A percentile compares a stretch with the other conserved stretches of the same genome.
These are phyloP conservation scores for Drosophila quadrilineata DNA, from an alignment of 1,140 invertebrate genomes.

Conservation along the genomic window DNA sequence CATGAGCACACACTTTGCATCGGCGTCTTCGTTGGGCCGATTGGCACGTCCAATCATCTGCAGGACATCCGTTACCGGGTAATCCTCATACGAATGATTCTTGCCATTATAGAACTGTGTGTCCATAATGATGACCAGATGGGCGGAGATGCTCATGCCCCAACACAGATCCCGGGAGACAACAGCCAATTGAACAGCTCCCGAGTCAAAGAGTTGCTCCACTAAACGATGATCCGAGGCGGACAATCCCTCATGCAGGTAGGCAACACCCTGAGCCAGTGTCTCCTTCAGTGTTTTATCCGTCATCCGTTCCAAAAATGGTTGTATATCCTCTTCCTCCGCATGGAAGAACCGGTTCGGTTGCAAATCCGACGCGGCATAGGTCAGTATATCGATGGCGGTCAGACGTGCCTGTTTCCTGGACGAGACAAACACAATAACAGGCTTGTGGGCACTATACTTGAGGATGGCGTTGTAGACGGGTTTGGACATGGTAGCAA, in stretches of 20 bases:
- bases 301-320: constrained; percentile 92
- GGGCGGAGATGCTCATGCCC: constrained; percentile 92
- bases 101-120: constrained; percentile 99
- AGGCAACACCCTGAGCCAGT: constrained; percentile 96
- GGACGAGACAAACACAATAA: constrained; percentile 98
- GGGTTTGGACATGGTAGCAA: constrained; percentile 98
- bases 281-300: constrained; percentile 96
- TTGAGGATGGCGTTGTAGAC: constrained; percentile 96
- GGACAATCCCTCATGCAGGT: constrained; percentile 96
- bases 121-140: constrained; percentile 98
- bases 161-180: constrained; percentile 95
- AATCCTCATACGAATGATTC: constrained; percentile 96
- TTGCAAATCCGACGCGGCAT: constrained; percentile 93
- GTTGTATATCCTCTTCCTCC: constrained; percentile 91
- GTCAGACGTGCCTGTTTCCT: constrained; percentile 95
- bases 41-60: constrained; percentile 98
- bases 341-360: constrained; percentile 94
- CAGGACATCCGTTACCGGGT: constrained; percentile 97
- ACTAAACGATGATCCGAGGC: constrained; percentile 92
- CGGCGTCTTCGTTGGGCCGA: constrained; percentile 94
- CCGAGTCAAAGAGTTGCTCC: constrained; percentile 95
- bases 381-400: constrained; percentile 97
- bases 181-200: constrained; percentile 96
- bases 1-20: constrained; percentile 97
- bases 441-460: constrained; percentile 93